Base-by-base conservation (phyloP, 2,113 vertebrate genomes). In the Chitala chitala region DNA sequence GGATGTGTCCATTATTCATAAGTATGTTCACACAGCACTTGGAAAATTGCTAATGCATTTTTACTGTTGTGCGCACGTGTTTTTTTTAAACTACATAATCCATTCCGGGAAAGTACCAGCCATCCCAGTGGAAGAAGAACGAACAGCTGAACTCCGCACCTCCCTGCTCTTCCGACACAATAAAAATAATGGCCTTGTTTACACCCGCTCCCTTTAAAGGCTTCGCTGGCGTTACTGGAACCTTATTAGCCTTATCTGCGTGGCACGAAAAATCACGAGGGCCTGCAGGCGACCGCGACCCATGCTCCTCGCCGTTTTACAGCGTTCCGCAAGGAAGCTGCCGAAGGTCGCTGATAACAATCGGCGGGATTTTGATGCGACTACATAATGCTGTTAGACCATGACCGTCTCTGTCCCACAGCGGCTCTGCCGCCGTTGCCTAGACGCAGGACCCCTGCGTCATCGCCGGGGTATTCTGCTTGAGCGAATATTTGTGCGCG, bases 11-110 rank as follows among this genome's bases (percentile, higher is more conserved):
- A 80, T 82, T 82, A 84, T 82, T 84, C 75, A 83, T 76, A 68
- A 77, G 76, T 73, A 76, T 59, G 77, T 40, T 59, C 76, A 78
- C 79, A 75, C 79, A 81, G 84, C 82, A 86, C 79, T 80, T 73
- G 73, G 77, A 81, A 82, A 83, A 84, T 72, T 38, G 66, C 81
- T 86, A 82, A 85, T 80, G 81, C 79, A 68, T 74, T 69, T 73
- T 74, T 69, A 78, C 73, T 50, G 42, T 24, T 76, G 84, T 83
- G 75, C 80, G 80, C 76, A 80, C 82, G 81, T 82, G 79, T 83
- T 83, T 77, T 36, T 77, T 81, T 77, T 79, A 75, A 56, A 72
- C 56, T 12, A 76, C 66, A 71, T 76, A 72, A 84, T 79, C 72
- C 71, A 80, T 80, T 79, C 73, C 50, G 22, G 69, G 77, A 81